phyloP scores from a whole-genome alignment of 2,797 vertebrate species.

The Nannoperca australis region DNA sequence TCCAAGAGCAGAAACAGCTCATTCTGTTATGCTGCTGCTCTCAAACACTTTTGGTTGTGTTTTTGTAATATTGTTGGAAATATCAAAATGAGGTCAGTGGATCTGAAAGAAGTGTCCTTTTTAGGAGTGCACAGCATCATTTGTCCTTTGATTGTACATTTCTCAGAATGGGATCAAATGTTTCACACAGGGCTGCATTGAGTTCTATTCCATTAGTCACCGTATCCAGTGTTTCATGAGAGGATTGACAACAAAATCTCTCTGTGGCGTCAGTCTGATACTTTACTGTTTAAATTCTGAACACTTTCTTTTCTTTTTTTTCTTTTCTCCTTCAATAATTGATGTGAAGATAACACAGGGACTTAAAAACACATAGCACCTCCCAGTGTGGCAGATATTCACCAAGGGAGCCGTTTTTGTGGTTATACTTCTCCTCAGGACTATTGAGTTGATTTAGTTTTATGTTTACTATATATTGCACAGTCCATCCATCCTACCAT shows the following conservation, averaged over 20 bases:
- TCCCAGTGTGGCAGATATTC: background rate
- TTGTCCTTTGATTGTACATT: conserved; percentile 38
- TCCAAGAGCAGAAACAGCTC: conserved; percentile 40
- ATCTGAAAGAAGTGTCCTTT: conserved; percentile 26
- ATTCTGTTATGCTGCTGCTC: conserved; percentile 35
- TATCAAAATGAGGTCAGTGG: conserved; percentile 36
- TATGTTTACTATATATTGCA: background rate
- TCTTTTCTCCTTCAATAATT: background rate
- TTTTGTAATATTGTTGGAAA: background rate
- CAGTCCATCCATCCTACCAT: background rate
- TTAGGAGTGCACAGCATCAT: conserved; percentile 32
- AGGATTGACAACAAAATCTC: conserved; percentile 11
- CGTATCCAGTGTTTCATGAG: conserved; percentile 38
- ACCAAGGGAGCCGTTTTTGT: background rate
- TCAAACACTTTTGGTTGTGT: background rate
- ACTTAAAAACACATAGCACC: background rate
- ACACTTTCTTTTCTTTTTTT: background rate
- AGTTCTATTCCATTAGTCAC: conserved; percentile 34
- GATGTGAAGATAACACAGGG: background rate
- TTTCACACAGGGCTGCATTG: background rate
- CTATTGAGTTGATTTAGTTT: background rate
- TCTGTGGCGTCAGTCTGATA: background rate
- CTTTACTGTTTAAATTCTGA: conserved; percentile 8
- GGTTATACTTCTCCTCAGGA: background rate
- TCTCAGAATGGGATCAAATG: conserved; percentile 27